Evolutionary conservation across 2,113 vertebrate genomes (phyloP), one percentile per base, ranked within the genome.

Genomic region (Dascyllus trimaculatus): DNA sequence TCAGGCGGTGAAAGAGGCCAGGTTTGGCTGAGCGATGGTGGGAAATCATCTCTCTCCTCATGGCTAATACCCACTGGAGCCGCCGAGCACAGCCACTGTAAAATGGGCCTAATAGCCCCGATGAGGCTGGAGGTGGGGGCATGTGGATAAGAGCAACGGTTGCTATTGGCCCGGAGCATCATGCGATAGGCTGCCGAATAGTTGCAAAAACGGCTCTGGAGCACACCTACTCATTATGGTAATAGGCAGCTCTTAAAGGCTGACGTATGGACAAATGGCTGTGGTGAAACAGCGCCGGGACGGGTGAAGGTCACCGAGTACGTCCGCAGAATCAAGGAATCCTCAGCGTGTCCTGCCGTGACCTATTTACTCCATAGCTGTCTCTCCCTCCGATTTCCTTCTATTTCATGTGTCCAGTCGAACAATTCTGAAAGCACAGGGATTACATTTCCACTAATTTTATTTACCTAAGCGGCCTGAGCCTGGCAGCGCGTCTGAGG

Each of bases 181-280:
- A 46, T 24, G 38, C 13, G 70, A 91, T 80, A 86, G 85, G 86
- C 85, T 80, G 45, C 82, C 13, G 79, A 84, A 85, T 88, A 88
- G 84, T 85, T 92, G 85, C 82, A 74, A 67, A 87, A 89, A 79
- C 29, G 60, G 83, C 43, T 84, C 60, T 75, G 69, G 64, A 79
- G 79, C 77, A 76, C 86, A 92, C 84, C 84, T 91, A 92, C 89
- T 93, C 86, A 93, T 93, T 94, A 94, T 86, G 82, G 88, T 89
- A 89, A 92, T 85, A 74, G 88, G 62, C 78, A 81, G 68, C 84
- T 88, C 81, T 91, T 88, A 88, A 85, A 88, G 84, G 78, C 90
- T 93, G 92, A 92, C 84, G 83, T 92, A 85, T 64, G 81, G 89
- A 92, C 85, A 89, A 91, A 92, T 87, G 83, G 85, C 80, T 93